These are phyloP conservation scores for Troides helena DNA, from an alignment of 2,888 invertebrate species.

Conservation along the genomic window DNA sequence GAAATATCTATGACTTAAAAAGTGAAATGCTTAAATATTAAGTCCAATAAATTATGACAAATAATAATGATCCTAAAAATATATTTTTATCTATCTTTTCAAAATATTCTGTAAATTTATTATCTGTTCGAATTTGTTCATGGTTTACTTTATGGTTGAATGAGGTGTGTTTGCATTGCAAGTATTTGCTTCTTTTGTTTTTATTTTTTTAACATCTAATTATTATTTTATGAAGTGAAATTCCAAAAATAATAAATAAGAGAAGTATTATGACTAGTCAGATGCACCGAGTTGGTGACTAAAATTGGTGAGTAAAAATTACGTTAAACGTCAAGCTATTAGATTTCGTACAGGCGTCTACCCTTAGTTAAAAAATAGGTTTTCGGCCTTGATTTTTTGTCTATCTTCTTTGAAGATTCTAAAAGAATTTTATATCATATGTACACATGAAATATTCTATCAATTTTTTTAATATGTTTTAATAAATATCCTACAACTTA, in stretches of 20 bases:
- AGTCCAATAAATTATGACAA: no score
- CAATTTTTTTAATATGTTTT: no score
- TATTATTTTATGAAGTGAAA: conserved; percentile 23
- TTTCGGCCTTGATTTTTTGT: conserved; percentile 58
- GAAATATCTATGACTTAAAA: no score
- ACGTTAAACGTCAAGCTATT: conserved; percentile 38
- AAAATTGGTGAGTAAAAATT: conserved; percentile 37
- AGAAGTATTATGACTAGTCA: conserved; percentile 23
- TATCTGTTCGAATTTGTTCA: neutral
- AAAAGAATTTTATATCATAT: neutral
- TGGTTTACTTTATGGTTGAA: conserved; percentile 18
- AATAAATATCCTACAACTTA: no score
- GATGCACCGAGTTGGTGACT: conserved; percentile 12
- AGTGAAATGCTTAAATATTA: no score
- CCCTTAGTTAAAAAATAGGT: conserved; percentile 34
- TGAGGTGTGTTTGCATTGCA: conserved; percentile 40
- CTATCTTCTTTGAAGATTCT: conserved; percentile 18
- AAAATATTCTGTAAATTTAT: neutral
- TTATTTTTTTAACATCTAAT: conserved; percentile 34
- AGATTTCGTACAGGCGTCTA: conserved; percentile 30
- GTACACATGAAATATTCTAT: neutral
- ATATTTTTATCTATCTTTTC: neutral
- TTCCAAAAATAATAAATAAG: conserved; percentile 14
- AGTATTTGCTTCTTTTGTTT: conserved; percentile 39
- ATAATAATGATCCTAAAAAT: no score